phyloP scores from a whole-genome alignment of 1,140 invertebrate genomes.

The Microvelia longipes region DNA sequence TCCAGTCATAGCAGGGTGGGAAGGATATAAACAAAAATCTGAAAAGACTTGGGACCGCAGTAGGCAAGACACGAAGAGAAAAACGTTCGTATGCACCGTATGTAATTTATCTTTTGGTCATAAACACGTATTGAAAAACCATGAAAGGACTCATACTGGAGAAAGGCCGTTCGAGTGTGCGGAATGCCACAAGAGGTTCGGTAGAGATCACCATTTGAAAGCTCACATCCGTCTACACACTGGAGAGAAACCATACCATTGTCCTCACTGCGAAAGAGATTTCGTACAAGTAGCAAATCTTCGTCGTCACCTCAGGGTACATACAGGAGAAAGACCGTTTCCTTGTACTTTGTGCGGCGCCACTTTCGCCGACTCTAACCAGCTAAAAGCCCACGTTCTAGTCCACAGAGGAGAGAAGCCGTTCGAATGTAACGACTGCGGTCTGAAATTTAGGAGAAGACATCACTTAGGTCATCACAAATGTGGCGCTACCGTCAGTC shows the following conservation, averaged over 20 bases:
- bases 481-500: constrained; percentile 34
- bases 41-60: constrained; percentile 3
- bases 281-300: constrained; percentile 92
- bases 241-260: constrained; percentile 84
- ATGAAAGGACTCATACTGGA: constrained; percentile 90
- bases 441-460: constrained; percentile 57
- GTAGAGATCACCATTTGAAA: constrained; percentile 87
- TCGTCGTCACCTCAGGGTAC: constrained; percentile 78
- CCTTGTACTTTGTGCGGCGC: constrained; percentile 75
- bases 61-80: constrained; percentile 41
- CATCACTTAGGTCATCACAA: constrained; percentile 76
- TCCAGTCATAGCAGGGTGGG: background rate
- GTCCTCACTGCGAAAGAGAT: constrained; percentile 74
- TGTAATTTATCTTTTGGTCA: constrained; percentile 81
- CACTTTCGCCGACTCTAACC: constrained; percentile 85
- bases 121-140: constrained; percentile 89
- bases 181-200: constrained; percentile 87
- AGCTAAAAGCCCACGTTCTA: constrained; percentile 76
- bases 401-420: constrained; percentile 83
- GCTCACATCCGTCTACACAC: constrained; percentile 86
- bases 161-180: constrained; percentile 92
- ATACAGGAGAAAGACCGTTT: constrained; percentile 90
- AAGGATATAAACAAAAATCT: constrained; percentile 4
- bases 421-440: constrained; percentile 60
- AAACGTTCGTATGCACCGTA: constrained; percentile 72